phyloP scores from a whole-genome alignment of 2,888 invertebrate genomes.

The Trachelus stipa region DNA sequence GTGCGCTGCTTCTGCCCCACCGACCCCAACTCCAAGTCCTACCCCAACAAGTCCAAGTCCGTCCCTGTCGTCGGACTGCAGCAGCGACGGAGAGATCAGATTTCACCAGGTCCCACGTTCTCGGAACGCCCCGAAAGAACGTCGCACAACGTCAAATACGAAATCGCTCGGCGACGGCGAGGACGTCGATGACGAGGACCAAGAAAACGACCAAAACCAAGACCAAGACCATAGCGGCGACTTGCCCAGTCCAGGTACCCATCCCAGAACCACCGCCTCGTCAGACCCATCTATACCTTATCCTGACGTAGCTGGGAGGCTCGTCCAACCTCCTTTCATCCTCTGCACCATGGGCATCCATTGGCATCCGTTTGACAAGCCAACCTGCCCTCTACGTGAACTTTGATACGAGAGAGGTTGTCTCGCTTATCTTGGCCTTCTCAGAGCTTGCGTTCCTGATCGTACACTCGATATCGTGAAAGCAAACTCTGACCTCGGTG shows the following conservation, averaged over 20 bases:
- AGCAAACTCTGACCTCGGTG: neutral
- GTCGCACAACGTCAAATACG: conserved; percentile 36
- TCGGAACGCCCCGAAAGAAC: conserved; percentile 14
- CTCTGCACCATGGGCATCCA: conserved; percentile 21
- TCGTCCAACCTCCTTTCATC: conserved; percentile 27
- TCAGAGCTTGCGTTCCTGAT: neutral
- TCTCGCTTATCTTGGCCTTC: conserved; percentile 9
- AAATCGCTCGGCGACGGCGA: conserved; percentile 45
- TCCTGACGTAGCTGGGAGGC: conserved; percentile 34
- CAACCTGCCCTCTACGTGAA: neutral
- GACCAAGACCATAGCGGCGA: conserved; percentile 60
- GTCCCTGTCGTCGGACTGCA: conserved; percentile 57
- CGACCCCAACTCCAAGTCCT: conserved; percentile 54
- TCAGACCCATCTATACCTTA: conserved; percentile 27
- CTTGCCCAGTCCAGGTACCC: conserved; percentile 66
- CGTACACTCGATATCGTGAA: neutral
- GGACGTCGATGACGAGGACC: conserved; percentile 42
- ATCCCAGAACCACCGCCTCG: conserved; percentile 47
- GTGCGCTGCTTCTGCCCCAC: conserved; percentile 57
- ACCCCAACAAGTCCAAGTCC: conserved; percentile 55
- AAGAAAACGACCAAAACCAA: conserved; percentile 50
- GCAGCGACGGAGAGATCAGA: conserved; percentile 55
- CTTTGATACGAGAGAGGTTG: conserved; percentile 19
- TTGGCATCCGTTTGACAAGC: conserved; percentile 13
- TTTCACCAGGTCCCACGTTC: conserved; percentile 34